Evolutionary conservation across 2,888 invertebrate species (phyloP).

Genomic region (Endotricha flammealis): DNA sequence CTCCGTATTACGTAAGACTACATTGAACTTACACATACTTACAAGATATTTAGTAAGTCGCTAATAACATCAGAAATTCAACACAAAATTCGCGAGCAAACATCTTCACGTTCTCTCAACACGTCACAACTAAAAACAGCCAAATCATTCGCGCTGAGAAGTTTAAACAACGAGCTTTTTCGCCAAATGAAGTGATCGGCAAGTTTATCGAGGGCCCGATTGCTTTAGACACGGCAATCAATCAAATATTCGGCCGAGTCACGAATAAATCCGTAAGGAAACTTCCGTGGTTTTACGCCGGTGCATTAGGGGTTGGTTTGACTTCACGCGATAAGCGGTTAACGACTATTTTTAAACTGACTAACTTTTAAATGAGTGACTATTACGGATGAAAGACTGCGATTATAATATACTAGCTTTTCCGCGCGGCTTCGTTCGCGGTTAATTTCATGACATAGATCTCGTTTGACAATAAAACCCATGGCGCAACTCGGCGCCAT

Average conservation of each 20-base stretch:
- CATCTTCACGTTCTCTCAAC: background rate
- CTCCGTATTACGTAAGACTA: no score
- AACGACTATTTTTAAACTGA: background rate
- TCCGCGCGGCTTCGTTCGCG: no score
- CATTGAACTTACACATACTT: no score
- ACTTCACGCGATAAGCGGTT: background rate
- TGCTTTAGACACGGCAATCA: slow-evolving; percentile 66
- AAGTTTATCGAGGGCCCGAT: slow-evolving; percentile 63
- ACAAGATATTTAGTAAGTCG: no score
- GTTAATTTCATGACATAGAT: no score
- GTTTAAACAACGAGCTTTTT: slow-evolving; percentile 61
- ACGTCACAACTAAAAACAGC: slow-evolving; percentile 36
- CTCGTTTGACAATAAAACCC: no score
- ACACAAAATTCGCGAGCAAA: background rate
- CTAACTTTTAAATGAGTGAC: no score
- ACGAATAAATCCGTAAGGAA: slow-evolving; percentile 63
- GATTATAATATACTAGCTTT: no score
- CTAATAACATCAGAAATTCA: no score
- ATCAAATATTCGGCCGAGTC: slow-evolving; percentile 72
- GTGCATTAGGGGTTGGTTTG: background rate
- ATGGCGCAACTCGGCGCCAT: no score
- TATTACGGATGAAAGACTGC: no score
- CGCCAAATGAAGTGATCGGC: slow-evolving; percentile 64
- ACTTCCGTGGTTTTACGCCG: slow-evolving; percentile 23
- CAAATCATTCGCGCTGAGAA: slow-evolving; percentile 44